These are phyloP conservation scores for Merluccius polli DNA, from an alignment of 2,797 vertebrate species.

Conservation along the genomic window DNA sequence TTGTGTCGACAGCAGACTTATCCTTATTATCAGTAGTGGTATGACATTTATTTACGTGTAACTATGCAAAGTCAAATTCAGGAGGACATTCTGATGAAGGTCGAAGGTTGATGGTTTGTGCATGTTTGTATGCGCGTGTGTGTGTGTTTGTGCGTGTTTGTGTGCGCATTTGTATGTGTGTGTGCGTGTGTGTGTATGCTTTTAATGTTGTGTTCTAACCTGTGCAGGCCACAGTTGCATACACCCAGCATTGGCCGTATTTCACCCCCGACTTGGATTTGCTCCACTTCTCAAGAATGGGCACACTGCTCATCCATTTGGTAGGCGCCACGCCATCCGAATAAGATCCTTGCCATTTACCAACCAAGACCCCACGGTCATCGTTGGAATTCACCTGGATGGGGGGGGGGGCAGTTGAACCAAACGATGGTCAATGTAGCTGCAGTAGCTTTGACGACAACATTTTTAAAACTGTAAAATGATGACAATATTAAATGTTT, in stretches of 20 bases:
- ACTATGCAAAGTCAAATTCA: background rate
- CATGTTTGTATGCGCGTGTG: too few species aligned
- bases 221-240: constrained; percentile 89
- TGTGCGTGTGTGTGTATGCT: background rate
- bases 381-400: constrained; percentile 85
- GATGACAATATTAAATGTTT: background rate
- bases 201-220: constrained; percentile 62
- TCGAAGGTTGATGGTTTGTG: background rate
- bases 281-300: constrained; percentile 87
- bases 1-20: background rate
- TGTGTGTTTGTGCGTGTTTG: background rate
- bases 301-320: constrained; percentile 87
- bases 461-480: background rate
- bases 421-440: too few species aligned
- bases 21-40: background rate
- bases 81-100: background rate
- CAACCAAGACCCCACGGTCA: constrained; percentile 81
- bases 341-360: constrained; percentile 84
- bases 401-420: background rate
- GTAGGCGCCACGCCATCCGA: constrained; percentile 74
- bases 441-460: too few species aligned
- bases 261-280: constrained; percentile 72
- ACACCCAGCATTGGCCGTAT: constrained; percentile 97
- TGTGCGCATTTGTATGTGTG: background rate
- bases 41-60: too few species aligned